A percentile compares a stretch with the other conserved stretches of the same genome.
These are phyloP conservation scores for Drosophila bifasciata DNA, from an alignment of 1,140 invertebrate genomes.

Conservation along the genomic window DNA sequence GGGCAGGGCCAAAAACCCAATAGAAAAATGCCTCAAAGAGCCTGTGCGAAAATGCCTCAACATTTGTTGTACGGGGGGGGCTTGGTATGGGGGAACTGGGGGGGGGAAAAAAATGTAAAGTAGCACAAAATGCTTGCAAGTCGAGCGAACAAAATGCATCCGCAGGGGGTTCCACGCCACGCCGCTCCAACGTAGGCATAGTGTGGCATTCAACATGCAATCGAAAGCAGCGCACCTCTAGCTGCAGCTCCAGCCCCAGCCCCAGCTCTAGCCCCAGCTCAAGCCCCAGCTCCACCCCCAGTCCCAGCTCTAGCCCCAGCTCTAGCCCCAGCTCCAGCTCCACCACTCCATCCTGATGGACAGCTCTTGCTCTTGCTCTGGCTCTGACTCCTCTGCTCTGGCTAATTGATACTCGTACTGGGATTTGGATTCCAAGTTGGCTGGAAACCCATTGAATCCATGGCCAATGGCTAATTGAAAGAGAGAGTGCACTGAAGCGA, in stretches of 20 bases:
- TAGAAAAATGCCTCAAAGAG: slow-evolving; percentile 20
- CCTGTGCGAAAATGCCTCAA: slow-evolving; percentile 42
- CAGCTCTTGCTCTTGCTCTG: slow-evolving; percentile 6
- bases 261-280: too few species aligned
- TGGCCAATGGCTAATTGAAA: slow-evolving; percentile 51
- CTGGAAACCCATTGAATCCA: slow-evolving; percentile 1
- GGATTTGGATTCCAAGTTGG: slow-evolving; percentile 9
- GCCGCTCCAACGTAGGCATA: neutral
- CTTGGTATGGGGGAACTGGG: slow-evolving; percentile 33
- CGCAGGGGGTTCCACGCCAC: neutral
- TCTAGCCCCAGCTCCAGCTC: too few species aligned
- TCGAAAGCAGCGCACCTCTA: slow-evolving; percentile 29
- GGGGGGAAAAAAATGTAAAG: slow-evolving; percentile 53
- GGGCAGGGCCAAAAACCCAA: slow-evolving; percentile 35
- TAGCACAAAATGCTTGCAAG: slow-evolving; percentile 62
- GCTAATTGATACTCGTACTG: slow-evolving; percentile 60
- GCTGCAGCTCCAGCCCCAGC: too few species aligned
- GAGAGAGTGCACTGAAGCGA: slow-evolving; percentile 46
- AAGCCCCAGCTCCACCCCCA: too few species aligned
- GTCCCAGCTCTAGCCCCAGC: too few species aligned
- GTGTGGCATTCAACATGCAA: slow-evolving; percentile 37
- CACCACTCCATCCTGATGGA: neutral
- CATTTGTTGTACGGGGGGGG: neutral
- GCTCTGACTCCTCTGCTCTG: slow-evolving; percentile 10
- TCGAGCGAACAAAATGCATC: slow-evolving; percentile 43